Base-by-base conservation (phyloP, 2,113 vertebrate species). In the Condylura cristata region DNA sequence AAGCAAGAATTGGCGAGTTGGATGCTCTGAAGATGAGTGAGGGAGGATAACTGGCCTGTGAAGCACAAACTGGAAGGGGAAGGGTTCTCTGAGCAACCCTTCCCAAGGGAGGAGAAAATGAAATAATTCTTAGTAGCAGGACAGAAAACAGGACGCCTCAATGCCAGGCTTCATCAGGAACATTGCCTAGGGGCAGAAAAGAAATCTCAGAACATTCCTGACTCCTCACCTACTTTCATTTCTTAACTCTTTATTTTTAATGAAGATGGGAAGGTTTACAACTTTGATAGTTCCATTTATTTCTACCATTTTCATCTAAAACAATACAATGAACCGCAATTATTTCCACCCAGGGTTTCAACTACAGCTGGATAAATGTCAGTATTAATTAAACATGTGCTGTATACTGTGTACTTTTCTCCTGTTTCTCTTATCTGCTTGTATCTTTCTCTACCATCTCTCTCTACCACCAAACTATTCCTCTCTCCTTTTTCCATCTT, bases 341-440 rank as follows among this genome's bases (percentile, higher is more conserved):
- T 91, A 95, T 94, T 97, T 98, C 96, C 94, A 97, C 95, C 94
- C 68, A 66, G 86, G 79, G 97, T 96, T 98, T 97, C 90, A 92
- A 96, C 93, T 96, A 90, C 91, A 92, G 95, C 94, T 97, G 96
- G 95, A 96, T 97, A 97, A 97, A 98, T 96, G 97, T 98, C 96
- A 95, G 95, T 91, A 98, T 98, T 97, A 97, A 98, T 98, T 97
- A 97, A 97, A 97, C 94, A 79, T 71, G 94, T 95, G 97, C 0
- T 0, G 56, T 80, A 92, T 5, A 30, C 66, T 34, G 93, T 86
- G 80, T 37, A 32, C 61, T 58, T 86, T 68, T 96, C 88, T 10
- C 46, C 37, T 72, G 70, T 44, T 44, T 72, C 4, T 72, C 37
- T 83, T 83, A 41, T 74, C 26, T 18, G 91, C 86, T 17, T 70